Evolutionary conservation across 2,797 vertebrate genomes (phyloP), one percentile per base, ranked within the genome.

Genomic region (Amphiprion clarkii): DNA sequence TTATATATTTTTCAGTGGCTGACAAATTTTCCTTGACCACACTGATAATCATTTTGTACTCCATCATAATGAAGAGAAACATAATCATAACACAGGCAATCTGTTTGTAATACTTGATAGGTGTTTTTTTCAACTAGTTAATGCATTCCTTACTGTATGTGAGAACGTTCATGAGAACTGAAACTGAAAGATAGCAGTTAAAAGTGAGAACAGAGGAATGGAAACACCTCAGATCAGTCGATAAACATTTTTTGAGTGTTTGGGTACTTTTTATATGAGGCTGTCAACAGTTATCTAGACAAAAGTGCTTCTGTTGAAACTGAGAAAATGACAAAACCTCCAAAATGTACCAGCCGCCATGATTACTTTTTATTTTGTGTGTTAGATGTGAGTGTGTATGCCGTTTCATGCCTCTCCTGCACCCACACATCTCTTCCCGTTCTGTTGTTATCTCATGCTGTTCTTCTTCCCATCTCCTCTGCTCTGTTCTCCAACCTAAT

Each of bases 311-410:
- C 29, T 66, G 25, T 52, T 58, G n/a, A 81, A 78, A 73, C 12
- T 48, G 46, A 74, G 39, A 68, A 74, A 67, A 52, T 74, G 36
- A 62, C 44, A 80, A 79, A 82, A 67, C 44, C 42, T 9, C 2
- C 8, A 21, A 33, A 63, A 29, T 6, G 6, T n/a, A 12, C 31
- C 42, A n/a, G n/a, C n/a, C 12, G 23, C 40, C 11, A 4, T 16
- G 40, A 42, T 40, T 40, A 13, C 36, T 29, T 57, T 72, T 36
- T 13, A 6, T 21, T 48, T 17, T 36, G n/a, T 61, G 55, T 55
- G 23, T 54, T 39, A 7, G 42, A 36, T 42, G 6, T 67, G 60
- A 8, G 52, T 39, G 39, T 57, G 25, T 33, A 19, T 33, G 49
- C 25, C 29, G 31, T 39, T 31, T 25, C 19, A 70, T 61, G 51